These are phyloP conservation scores for Orchestes rusci DNA, from an alignment of 2,888 invertebrate genomes.

Conservation along the genomic window DNA sequence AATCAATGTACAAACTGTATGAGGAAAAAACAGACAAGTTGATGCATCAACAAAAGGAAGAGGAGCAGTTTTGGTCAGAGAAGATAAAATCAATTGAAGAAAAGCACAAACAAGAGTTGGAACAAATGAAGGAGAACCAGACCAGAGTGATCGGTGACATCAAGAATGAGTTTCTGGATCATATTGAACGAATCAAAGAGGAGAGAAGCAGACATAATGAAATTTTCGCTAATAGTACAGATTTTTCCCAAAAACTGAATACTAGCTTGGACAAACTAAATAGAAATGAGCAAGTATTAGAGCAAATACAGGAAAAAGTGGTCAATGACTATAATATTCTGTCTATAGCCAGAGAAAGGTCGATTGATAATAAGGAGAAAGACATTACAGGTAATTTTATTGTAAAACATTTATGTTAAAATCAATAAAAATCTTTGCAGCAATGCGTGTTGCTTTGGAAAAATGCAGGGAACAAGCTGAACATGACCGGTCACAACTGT, in stretches of 20 bases:
- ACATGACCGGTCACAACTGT: conserved; percentile 49
- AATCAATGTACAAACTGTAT: conserved; percentile 46
- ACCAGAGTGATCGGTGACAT: conserved; percentile 46
- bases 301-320: conserved; percentile 47
- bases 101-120: conserved; percentile 38
- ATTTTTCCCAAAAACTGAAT: conserved; percentile 48
- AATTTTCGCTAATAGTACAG: conserved; percentile 47
- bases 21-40: conserved; percentile 45
- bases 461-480: conserved; percentile 52
- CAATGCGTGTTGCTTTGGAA: conserved; percentile 51
- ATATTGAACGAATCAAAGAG: conserved; percentile 54
- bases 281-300: conserved; percentile 45
- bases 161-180: conserved; percentile 47
- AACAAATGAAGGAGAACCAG: conserved; percentile 50
- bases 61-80: conserved; percentile 35
- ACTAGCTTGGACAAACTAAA: conserved; percentile 46
- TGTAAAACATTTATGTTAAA: not conserved
- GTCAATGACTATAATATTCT: conserved; percentile 44
- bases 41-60: conserved; percentile 33
- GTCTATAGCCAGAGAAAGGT: conserved; percentile 45
- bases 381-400: conserved; percentile 47
- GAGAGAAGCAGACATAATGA: conserved; percentile 49
- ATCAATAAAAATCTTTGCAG: conserved; percentile 36
- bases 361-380: conserved; percentile 49
- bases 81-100: conserved; percentile 36